These are phyloP conservation scores for Pangasius krempfi DNA, from an alignment of 2,797 vertebrate species.

Conservation along the genomic window DNA sequence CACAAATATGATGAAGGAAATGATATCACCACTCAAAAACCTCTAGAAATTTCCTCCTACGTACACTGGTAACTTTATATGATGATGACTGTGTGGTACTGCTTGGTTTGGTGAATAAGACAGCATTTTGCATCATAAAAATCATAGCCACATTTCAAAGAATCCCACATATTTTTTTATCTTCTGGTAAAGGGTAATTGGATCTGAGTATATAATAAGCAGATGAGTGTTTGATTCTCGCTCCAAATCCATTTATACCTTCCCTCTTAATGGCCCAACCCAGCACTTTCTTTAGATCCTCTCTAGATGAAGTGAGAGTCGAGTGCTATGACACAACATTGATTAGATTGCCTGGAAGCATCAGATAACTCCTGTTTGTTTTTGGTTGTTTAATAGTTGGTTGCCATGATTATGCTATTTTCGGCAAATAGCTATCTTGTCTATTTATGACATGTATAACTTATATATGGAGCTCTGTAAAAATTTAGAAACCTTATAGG, in stretches of 20 bases:
- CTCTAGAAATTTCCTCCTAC: neutral
- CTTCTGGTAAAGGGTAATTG: conserved; percentile 8
- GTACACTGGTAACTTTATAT: neutral
- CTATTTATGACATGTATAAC: neutral
- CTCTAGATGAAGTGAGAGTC: neutral
- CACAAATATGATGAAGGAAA: neutral
- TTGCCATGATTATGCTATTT: neutral
- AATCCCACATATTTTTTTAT: neutral
- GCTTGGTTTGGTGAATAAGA: neutral
- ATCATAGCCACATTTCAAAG: conserved; percentile 7
- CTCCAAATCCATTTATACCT: conserved; percentile 7
- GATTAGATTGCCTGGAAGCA: conserved; percentile 5
- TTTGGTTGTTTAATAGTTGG: neutral
- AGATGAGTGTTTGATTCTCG: conserved; percentile 22
- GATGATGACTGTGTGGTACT: neutral
- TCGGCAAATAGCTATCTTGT: neutral
- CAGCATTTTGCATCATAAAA: neutral
- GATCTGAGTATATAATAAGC: conserved; percentile 3
- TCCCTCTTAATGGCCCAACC: conserved; percentile 10
- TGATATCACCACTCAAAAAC: neutral
- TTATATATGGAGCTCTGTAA: neutral
- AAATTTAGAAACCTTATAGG: neutral
- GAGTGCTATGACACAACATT: neutral
- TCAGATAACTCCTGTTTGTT: neutral
- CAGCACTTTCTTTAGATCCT: neutral